A percentile compares a stretch with the other conserved stretches of the same genome.
Conservation (phyloP, 2,113 vertebrate species). For the Callaeas wilsoni region DNA sequence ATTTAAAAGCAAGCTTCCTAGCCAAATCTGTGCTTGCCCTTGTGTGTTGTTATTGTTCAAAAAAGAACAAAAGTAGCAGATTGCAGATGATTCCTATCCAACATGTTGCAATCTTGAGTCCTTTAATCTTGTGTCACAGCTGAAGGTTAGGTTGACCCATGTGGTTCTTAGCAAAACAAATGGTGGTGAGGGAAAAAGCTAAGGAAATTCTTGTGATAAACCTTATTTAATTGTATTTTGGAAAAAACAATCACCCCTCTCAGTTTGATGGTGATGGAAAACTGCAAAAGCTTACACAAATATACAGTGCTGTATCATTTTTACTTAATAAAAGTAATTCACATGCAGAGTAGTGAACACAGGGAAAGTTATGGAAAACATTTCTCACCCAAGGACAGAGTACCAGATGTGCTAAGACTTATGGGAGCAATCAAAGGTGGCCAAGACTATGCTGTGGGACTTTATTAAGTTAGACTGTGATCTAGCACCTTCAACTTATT, state of each 20-base stretch:
- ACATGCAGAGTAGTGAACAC: constrained; percentile 77
- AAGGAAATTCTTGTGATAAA: constrained; percentile 58
- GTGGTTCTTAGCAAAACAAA: constrained; percentile 44
- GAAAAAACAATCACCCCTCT: constrained; percentile 62
- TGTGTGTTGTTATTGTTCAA: neutral
- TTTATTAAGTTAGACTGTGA: constrained; percentile 98
- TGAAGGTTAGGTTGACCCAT: constrained; percentile 57
- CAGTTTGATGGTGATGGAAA: constrained; percentile 51
- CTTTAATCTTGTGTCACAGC: constrained; percentile 49
- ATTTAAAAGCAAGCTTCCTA: neutral
- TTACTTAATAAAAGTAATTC: constrained; percentile 83
- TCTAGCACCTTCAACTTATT: constrained; percentile 98
- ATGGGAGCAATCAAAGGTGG: constrained; percentile 97
- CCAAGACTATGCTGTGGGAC: constrained; percentile 89
- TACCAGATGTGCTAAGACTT: constrained; percentile 97
- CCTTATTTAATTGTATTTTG: constrained; percentile 64
- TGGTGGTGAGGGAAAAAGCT: neutral
- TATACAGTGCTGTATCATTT: constrained; percentile 79
- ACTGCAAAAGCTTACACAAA: constrained; percentile 73
- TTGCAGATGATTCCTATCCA: neutral
- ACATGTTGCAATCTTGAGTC: constrained; percentile 29
- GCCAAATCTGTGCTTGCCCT: neutral
- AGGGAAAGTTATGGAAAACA: constrained; percentile 96
- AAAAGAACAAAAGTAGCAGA: neutral
- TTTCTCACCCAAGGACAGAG: constrained; percentile 91